Evolutionary conservation across 2,113 vertebrate genomes (phyloP), one percentile per base, ranked within the genome.

Genomic region (Melanostigma gelatinosum): DNA sequence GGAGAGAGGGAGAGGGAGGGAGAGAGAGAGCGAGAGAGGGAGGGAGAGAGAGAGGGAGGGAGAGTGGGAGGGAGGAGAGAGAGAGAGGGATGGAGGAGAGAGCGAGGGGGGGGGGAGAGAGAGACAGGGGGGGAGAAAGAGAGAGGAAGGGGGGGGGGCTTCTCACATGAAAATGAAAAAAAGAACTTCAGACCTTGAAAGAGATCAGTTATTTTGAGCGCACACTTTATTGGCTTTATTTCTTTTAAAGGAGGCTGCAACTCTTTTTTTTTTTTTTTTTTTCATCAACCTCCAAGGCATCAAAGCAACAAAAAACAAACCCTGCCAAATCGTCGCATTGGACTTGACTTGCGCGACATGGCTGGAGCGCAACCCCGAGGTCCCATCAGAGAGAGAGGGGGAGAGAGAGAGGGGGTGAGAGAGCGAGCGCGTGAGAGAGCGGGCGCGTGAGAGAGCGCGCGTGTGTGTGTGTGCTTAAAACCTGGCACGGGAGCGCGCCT

Each of bases 101-200:
- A 24, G 63, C 13, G 32, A 20, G 57, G 4, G 62, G 22, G 57
- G 4, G 54, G 32, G 42, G 0, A 50, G 52, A 44, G 32, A 71
- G 69, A 16, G 34, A 22, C 71, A 4, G 52, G 4, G 34, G 13
- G 34, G 3, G 22, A 0, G 34, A 1, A 48, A 24, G 64, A 12
- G 34, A 22, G 58, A n/a, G 46, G 42, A 57, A 2, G 55, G 38
- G 50, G 27, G 77, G 69, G 24, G 36, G 10, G 18, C 34, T 18
- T 72, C 65, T 72, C 36, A 29, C 62, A 61, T 13, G 24, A 57
- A 57, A 13, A 57, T 12, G 4, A 29, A 54, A 34, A 5, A 1
- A 36, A 58, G 50, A 57, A 54, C 79, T 82, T 32, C 57, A 84
- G 83, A 82, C 82, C 85, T 85, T 90, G 83, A 84, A 89, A 86